phyloP scores from a whole-genome alignment of 2,797 vertebrate species.

The Poecilia picta region DNA sequence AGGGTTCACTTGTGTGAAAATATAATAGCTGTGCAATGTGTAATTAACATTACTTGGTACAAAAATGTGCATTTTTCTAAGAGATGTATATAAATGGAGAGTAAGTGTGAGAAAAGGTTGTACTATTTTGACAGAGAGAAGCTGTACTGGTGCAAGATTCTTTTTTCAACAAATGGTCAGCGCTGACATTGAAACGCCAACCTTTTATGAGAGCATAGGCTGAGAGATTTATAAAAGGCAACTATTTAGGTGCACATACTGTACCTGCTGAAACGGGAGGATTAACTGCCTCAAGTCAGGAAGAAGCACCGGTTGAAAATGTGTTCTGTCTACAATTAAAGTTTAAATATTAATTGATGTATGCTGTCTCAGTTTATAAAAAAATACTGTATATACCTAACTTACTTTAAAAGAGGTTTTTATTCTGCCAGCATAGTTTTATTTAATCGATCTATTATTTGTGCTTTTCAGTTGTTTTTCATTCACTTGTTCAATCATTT shows the following conservation, averaged over 20 bases:
- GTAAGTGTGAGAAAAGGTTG: not conserved
- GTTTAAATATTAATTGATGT: not conserved
- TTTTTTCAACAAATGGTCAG: not conserved
- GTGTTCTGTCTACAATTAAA: not conserved
- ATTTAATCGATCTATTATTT: not conserved
- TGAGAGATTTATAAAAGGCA: not conserved
- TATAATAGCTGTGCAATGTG: not conserved
- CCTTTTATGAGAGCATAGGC: not conserved
- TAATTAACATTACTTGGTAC: not conserved
- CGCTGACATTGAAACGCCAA: not conserved
- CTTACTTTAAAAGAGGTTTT: not conserved
- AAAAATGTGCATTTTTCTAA: not conserved
- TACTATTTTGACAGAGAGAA: not conserved
- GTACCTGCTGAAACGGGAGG: not conserved
- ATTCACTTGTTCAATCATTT: not conserved
- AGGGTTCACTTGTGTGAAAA: not conserved
- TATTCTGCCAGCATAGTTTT: not conserved
- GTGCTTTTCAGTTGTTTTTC: not conserved
- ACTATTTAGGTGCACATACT: not conserved
- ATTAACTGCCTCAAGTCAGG: not conserved
- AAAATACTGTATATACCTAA: not conserved
- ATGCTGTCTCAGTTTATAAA: not conserved
- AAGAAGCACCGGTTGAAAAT: not conserved
- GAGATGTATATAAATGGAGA: not conserved
- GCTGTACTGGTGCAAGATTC: not conserved